A percentile compares a stretch with the other conserved stretches of the same genome.
Conservation (phyloP, 2,113 vertebrate genomes). For the Pandion haliaetus region DNA sequence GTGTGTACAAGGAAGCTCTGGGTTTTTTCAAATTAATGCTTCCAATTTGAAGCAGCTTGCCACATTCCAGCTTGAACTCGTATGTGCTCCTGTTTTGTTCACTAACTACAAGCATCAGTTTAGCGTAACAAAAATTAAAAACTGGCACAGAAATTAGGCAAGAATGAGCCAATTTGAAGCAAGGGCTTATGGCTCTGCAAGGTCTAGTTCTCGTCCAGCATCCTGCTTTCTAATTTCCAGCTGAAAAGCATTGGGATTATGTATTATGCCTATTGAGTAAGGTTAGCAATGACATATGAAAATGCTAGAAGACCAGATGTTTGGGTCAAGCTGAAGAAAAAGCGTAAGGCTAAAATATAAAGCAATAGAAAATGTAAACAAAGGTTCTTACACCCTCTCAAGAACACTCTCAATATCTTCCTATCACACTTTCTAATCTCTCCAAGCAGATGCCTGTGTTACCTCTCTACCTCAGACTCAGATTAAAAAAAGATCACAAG, state of each 20-base stretch:
- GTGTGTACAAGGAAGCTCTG: not conserved
- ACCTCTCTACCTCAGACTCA: not conserved
- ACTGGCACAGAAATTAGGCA: not conserved
- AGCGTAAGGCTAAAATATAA: not conserved
- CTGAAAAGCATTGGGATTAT: not conserved
- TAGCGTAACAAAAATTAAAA: not conserved
- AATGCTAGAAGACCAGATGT: not conserved
- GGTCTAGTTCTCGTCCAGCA: not conserved
- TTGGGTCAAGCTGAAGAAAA: not conserved
- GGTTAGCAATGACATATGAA: not conserved
- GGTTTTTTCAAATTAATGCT: not conserved
- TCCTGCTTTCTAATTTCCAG: not conserved
- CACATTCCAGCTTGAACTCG: not conserved
- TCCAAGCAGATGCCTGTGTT: not conserved
- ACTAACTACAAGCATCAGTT: not conserved
- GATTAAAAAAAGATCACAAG: not conserved
- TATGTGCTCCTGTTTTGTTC: not conserved
- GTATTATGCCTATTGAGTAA: not conserved
- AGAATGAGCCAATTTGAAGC: not conserved
- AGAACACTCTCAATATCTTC: not conserved
- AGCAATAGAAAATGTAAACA: not conserved
- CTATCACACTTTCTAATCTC: not conserved
- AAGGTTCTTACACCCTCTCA: not conserved
- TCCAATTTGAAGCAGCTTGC: not conserved
- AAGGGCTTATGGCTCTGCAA: not conserved